These are phyloP conservation scores for Dendrolimus punctatus DNA, from an alignment of 1,140 invertebrate species.

Conservation along the genomic window DNA sequence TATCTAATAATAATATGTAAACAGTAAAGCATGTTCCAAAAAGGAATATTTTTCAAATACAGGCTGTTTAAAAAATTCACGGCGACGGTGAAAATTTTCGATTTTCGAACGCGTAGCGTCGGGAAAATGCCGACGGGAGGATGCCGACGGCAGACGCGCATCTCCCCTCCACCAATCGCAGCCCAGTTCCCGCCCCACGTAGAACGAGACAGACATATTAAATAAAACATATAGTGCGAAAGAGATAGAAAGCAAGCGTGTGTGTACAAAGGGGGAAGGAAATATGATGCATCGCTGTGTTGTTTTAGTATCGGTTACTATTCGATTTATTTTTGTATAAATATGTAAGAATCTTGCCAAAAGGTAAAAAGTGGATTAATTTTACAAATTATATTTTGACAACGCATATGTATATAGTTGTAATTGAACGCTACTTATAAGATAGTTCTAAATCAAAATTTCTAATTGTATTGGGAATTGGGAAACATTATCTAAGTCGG, in stretches of 20 bases:
- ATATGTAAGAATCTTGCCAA: constrained; percentile 27
- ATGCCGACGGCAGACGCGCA: constrained; percentile 27
- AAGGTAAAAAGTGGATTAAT: constrained; percentile 46
- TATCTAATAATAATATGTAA: not conserved
- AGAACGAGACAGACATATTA: constrained; percentile 29
- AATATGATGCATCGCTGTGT: constrained; percentile 65
- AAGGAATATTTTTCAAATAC: not conserved
- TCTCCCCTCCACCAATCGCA: constrained; percentile 58
- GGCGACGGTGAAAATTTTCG: constrained; percentile 26
- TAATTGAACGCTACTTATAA: too few species aligned
- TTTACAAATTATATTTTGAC: constrained; percentile 22
- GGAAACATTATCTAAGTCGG: too few species aligned
- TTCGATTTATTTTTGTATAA: constrained; percentile 56
- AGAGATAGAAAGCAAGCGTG: constrained; percentile 39
- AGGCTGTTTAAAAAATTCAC: constrained; percentile 4
- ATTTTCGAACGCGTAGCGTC: constrained; percentile 49
- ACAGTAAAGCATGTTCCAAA: not conserved
- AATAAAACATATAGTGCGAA: constrained; percentile 29
- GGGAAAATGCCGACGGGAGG: constrained; percentile 59
- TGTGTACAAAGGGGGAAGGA: constrained; percentile 50
- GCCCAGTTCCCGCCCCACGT: constrained; percentile 46
- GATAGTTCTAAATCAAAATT: too few species aligned
- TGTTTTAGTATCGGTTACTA: constrained; percentile 64
- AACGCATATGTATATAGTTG: not conserved
- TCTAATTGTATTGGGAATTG: too few species aligned